These are phyloP conservation scores for Macroteleia sp. DNA, from an alignment of 2,888 invertebrate species.

Conservation along the genomic window DNA sequence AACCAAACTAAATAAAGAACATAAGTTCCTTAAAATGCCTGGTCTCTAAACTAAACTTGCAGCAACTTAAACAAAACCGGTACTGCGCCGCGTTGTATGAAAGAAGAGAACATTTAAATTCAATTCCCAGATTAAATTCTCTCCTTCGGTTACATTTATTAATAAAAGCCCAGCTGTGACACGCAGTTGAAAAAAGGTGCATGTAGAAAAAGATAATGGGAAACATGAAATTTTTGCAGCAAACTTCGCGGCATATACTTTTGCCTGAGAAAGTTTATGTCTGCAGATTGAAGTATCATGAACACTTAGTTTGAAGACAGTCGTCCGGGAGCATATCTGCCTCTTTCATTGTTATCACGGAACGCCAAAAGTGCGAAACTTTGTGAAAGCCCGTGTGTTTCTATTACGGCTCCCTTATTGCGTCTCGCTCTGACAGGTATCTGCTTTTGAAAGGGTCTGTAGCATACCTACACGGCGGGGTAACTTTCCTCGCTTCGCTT, in stretches of 20 bases:
- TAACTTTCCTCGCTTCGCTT: conserved; percentile 43
- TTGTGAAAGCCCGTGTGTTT: conserved; percentile 55
- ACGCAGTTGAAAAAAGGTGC: conserved; percentile 2
- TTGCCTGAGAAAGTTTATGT: conserved; percentile 37
- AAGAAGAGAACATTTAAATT: not conserved
- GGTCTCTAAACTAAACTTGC: not conserved
- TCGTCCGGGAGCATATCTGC: conserved; percentile 48
- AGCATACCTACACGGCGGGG: conserved; percentile 30
- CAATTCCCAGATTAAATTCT: conserved; percentile 1
- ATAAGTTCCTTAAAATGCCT: not conserved
- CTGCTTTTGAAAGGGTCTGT: conserved; percentile 56
- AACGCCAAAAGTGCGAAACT: conserved; percentile 55
- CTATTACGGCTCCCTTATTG: conserved; percentile 54
- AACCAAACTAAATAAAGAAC: not conserved
- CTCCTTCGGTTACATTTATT: conserved; percentile 13
- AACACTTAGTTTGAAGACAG: conserved; percentile 56
- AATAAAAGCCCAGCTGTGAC: conserved; percentile 4
- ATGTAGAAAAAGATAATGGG: conserved; percentile 14
- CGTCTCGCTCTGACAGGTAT: conserved; percentile 54
- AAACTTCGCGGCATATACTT: conserved; percentile 30
- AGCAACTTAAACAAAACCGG: not conserved
- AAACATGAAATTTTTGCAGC: conserved; percentile 28
- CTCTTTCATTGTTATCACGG: conserved; percentile 47
- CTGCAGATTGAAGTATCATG: conserved; percentile 54
- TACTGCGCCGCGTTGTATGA: not conserved